A percentile compares a stretch with the other conserved stretches of the same genome.
phyloP scores from a whole-genome alignment of 2,797 vertebrate species.

The Argentina silus region DNA sequence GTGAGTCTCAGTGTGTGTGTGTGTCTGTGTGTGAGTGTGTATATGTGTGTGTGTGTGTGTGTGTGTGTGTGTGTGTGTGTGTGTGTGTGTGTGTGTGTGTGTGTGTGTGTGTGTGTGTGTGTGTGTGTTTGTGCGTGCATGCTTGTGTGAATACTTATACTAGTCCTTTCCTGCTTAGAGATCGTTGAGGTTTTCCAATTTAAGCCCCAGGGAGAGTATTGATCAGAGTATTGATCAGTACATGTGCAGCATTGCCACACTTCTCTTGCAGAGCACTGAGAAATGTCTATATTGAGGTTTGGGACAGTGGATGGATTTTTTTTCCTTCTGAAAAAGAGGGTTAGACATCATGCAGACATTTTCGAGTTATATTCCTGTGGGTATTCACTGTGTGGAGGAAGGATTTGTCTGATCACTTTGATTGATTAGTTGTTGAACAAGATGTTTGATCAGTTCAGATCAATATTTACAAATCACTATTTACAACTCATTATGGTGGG shows the following conservation, averaged over 20 bases:
- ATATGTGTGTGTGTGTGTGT: not conserved
- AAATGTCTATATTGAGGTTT: not conserved
- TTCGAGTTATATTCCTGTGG: not conserved
- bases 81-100: not conserved
- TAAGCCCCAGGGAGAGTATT: not conserved
- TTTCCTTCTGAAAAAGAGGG: not conserved
- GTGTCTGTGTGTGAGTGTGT: not conserved
- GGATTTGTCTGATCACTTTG: not conserved
- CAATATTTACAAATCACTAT: not conserved
- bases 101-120: not conserved
- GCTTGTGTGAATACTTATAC: not conserved
- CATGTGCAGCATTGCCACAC: not conserved
- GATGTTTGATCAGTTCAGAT: not conserved
- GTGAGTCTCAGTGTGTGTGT: not conserved
- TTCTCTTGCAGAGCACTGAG: not conserved
- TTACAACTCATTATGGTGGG: not conserved
- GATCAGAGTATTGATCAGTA: not conserved
- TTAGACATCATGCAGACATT: no score
- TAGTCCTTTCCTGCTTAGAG: not conserved
- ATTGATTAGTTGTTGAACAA: not conserved
- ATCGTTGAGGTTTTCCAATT: not conserved
- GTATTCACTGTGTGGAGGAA: not conserved
- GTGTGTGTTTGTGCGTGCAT: no score
- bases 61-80: not conserved
- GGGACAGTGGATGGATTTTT: not conserved